Conservation (phyloP, 1,140 invertebrate species). For the Zaprionus ornatus region DNA sequence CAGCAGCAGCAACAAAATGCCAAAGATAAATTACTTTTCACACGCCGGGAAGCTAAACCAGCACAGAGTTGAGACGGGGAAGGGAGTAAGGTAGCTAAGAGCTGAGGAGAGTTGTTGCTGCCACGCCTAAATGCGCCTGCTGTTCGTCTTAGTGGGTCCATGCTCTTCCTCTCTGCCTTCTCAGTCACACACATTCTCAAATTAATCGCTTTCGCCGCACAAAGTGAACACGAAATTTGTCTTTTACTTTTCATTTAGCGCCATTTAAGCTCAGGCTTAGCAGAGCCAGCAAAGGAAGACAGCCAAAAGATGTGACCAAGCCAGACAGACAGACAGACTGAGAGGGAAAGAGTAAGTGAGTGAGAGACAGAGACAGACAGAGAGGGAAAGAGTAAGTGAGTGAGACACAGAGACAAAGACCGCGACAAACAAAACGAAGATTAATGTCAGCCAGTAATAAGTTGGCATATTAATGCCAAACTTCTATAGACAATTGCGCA, state of each 20-base stretch:
- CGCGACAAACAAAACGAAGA: conserved; percentile 51
- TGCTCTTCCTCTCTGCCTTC: conserved; percentile 9
- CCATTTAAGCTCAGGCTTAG: conserved; percentile 53
- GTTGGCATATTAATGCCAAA: conserved; percentile 17
- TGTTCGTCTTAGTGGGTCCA: not conserved
- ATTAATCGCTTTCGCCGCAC: conserved; percentile 66
- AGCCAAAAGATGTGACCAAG: not conserved
- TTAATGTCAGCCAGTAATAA: conserved; percentile 50
- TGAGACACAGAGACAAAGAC: not conserved
- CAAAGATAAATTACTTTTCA: conserved; percentile 68
- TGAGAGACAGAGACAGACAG: not conserved
- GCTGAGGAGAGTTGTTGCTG: conserved; percentile 40
- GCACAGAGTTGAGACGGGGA: not conserved
- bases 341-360: not conserved
- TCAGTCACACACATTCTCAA: conserved; percentile 25
- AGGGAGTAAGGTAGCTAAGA: conserved; percentile 15
- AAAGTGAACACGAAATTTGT: conserved; percentile 63
- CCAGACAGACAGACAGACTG: not conserved
- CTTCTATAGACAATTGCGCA: conserved; percentile 29
- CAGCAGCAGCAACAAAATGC: conserved; percentile 51
- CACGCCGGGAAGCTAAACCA: conserved; percentile 18
- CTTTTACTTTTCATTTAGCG: conserved; percentile 67
- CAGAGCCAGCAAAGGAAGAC: conserved; percentile 13
- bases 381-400: not conserved
- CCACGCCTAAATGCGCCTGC: conserved; percentile 26